Percentiles rank a stretch among this genome's conserved stretches.
phyloP scores from a whole-genome alignment of 2,888 invertebrate genomes.

The Schrankia costaestrigalis region DNA sequence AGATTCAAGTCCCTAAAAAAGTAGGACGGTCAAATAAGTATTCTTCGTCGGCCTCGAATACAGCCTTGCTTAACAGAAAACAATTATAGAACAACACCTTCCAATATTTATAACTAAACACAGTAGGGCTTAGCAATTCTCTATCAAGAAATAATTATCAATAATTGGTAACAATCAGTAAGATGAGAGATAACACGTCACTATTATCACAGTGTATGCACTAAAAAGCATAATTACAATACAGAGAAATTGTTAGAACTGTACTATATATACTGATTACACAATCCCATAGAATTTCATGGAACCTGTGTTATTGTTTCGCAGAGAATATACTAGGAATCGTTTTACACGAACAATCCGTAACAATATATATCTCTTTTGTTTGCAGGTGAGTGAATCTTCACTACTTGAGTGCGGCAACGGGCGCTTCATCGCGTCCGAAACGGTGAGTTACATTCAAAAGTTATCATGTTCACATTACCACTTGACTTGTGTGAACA shows the following conservation, averaged over 20 bases:
- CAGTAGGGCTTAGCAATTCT: no score
- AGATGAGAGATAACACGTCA: no score
- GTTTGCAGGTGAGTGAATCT: conserved; percentile 78
- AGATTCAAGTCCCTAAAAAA: no score
- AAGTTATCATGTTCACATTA: conserved; percentile 34
- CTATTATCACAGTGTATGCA: no score
- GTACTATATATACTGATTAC: conserved; percentile 19
- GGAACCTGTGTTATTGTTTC: conserved; percentile 17
- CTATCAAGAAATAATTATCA: no score
- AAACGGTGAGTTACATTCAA: conserved; percentile 70
- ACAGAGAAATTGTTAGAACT: conserved; percentile 9
- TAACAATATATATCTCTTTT: conserved; percentile 41
- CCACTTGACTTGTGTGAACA: conserved; percentile 18
- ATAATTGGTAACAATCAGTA: no score
- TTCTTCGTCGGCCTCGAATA: no score
- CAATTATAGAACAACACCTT: no score
- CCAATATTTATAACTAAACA: no score
- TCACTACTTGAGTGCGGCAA: conserved; percentile 80
- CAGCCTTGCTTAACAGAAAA: no score
- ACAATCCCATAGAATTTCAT: conserved; percentile 16
- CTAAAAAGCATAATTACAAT: neutral
- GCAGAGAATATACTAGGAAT: conserved; percentile 14
- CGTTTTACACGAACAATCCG: conserved; percentile 13
- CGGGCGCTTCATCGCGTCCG: conserved; percentile 79
- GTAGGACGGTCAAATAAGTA: no score